Conservation (phyloP, 2,113 vertebrate genomes). For the Siniperca knerii region DNA sequence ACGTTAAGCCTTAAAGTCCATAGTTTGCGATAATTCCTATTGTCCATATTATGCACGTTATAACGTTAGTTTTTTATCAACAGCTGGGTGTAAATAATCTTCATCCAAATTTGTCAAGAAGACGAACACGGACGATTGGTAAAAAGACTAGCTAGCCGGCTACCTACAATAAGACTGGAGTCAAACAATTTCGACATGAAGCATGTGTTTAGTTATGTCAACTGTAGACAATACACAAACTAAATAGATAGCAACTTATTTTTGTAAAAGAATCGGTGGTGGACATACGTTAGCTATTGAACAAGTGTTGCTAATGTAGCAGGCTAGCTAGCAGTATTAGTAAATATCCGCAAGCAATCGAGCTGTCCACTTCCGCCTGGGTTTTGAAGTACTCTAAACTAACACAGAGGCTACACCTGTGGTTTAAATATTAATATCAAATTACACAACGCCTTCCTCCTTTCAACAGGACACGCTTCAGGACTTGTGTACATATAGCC, state of each 20-base stretch:
- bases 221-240: not conserved
- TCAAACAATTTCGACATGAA: fast-evolving
- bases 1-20: not conserved
- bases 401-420: not conserved
- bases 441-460: not conserved
- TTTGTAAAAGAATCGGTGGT: not conserved
- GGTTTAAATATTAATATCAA: not conserved
- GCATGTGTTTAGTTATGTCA: not conserved
- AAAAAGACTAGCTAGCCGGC: conserved; percentile 19
- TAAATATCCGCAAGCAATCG: not conserved
- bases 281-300: not conserved
- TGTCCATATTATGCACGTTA: fast-evolving
- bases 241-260: fast-evolving
- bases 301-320: conserved; percentile 14
- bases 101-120: not conserved
- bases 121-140: not conserved
- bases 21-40: not conserved
- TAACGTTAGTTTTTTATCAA: not conserved
- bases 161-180: conserved; percentile 4
- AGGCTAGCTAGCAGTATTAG: conserved; percentile 9
- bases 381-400: not conserved
- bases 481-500: not conserved
- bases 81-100: not conserved
- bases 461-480: conserved; percentile 12
- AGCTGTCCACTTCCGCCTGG: not conserved